Evolutionary conservation across 2,113 vertebrate genomes (phyloP).

Genomic region (Ameiurus melas): DNA sequence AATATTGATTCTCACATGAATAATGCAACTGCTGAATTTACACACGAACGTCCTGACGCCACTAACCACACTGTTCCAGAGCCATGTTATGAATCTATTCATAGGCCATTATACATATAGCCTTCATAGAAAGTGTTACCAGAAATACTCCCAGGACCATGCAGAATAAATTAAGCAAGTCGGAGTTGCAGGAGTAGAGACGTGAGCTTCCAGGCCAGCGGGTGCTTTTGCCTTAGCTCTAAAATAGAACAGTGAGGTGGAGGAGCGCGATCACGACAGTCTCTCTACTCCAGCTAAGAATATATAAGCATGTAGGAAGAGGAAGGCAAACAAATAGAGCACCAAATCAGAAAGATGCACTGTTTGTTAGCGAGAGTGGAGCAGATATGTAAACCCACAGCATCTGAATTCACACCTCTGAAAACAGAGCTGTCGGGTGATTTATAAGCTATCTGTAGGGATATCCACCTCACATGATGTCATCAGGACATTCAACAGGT

Average conservation of each 20-base stretch:
- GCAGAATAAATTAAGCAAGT: slow-evolving; percentile 19
- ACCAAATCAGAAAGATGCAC: not conserved
- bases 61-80: not conserved
- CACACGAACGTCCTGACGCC: not conserved
- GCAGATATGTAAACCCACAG: not conserved
- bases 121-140: not conserved
- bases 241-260: slow-evolving; percentile 9
- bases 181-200: not conserved
- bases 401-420: not conserved
- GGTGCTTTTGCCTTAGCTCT: slow-evolving; percentile 4
- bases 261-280: slow-evolving; percentile 22
- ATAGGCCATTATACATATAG: not conserved
- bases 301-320: slow-evolving; percentile 3
- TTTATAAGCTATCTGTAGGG: not conserved
- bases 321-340: not conserved
- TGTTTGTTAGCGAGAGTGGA: not conserved
- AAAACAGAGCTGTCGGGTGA: not conserved
- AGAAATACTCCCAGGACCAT: not conserved
- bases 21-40: not conserved
- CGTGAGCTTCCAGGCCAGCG: not conserved
- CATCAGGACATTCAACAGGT: not conserved
- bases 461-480: not conserved
- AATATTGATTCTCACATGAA: not conserved
- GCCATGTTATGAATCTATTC: not conserved
- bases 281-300: slow-evolving; percentile 1